A percentile compares a stretch with the other conserved stretches of the same genome.
Evolutionary conservation across 2,888 invertebrate species (phyloP).

Genomic region (Cremastobaeus sp.): DNA sequence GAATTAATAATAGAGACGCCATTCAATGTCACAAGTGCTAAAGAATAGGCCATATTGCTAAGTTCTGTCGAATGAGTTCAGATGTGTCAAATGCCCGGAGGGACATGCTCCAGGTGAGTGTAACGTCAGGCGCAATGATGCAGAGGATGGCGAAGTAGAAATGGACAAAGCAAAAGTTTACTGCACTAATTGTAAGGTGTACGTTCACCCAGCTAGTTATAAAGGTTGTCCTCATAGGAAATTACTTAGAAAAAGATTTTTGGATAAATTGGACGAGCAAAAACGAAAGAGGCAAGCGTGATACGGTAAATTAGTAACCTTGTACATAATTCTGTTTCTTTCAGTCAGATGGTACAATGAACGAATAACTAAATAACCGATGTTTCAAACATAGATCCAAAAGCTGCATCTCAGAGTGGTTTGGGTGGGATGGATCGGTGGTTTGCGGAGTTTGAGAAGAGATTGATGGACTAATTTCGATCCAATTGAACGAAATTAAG

Average conservation of each 20-base stretch:
- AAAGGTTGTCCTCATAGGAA: slow-evolving; percentile 34
- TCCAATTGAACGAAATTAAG: not conserved
- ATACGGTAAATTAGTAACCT: not conserved
- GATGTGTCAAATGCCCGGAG: slow-evolving; percentile 44
- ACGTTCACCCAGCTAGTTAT: no score
- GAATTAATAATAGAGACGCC: slow-evolving; percentile 9
- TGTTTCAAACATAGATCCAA: no score
- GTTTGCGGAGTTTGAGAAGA: not conserved
- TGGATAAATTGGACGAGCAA: not conserved
- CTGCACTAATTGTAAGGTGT: slow-evolving; percentile 33
- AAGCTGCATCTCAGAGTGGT: no score
- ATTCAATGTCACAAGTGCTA: slow-evolving; percentile 33
- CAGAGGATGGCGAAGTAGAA: no score
- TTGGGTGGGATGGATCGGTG: not conserved
- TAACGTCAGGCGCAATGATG: not conserved
- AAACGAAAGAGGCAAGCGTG: not conserved
- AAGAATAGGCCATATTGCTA: slow-evolving; percentile 14
- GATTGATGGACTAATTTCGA: not conserved
- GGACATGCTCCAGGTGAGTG: slow-evolving; percentile 32
- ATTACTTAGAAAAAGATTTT: not conserved
- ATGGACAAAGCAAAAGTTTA: slow-evolving; percentile 8
- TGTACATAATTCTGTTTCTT: no score
- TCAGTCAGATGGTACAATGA: no score
- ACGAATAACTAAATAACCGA: no score
- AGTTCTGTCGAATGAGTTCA: slow-evolving; percentile 15